Percentiles rank a stretch among this genome's conserved stretches.
These are phyloP conservation scores for Caenorhabditis brenneri DNA, from an alignment of 1,140 invertebrate species.

Conservation along the genomic window DNA sequence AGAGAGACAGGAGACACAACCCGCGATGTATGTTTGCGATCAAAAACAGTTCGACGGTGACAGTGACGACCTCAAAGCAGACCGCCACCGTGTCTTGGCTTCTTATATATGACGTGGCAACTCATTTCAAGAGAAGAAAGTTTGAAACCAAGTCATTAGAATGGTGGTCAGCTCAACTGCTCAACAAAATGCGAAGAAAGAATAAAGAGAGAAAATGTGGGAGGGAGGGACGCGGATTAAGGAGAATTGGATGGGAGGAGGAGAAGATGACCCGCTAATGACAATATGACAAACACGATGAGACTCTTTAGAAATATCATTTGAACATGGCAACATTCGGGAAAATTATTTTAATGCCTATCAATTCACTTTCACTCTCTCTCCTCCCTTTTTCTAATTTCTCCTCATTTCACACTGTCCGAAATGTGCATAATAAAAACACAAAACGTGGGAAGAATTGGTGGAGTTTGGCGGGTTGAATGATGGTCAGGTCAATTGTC, in stretches of 20 bases:
- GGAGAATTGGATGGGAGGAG: constrained; percentile 6
- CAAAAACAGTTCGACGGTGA: constrained; percentile 43
- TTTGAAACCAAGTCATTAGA: neutral
- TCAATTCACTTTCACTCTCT: no score
- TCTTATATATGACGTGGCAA: constrained; percentile 32
- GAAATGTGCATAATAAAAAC: neutral
- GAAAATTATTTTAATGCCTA: no score
- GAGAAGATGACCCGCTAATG: constrained; percentile 21
- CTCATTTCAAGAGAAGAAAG: neutral
- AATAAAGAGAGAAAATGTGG: neutral
- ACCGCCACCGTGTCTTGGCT: constrained; percentile 40
- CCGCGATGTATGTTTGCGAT: constrained; percentile 36
- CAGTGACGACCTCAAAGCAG: constrained; percentile 41
- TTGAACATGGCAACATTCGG: constrained; percentile 12
- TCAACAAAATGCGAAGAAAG: neutral
- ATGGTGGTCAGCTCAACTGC: neutral
- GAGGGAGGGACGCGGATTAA: neutral
- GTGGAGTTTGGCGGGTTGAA: neutral
- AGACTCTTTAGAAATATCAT: constrained; percentile 8
- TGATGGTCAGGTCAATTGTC: constrained; percentile 8
- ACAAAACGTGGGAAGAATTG: neutral
- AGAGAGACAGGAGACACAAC: constrained; percentile 25
- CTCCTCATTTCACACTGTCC: neutral
- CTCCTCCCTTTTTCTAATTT: neutral
- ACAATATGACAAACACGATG: constrained; percentile 35